These are phyloP conservation scores for Myotis davidii DNA, from an alignment of 2,113 vertebrate species.

Conservation along the genomic window DNA sequence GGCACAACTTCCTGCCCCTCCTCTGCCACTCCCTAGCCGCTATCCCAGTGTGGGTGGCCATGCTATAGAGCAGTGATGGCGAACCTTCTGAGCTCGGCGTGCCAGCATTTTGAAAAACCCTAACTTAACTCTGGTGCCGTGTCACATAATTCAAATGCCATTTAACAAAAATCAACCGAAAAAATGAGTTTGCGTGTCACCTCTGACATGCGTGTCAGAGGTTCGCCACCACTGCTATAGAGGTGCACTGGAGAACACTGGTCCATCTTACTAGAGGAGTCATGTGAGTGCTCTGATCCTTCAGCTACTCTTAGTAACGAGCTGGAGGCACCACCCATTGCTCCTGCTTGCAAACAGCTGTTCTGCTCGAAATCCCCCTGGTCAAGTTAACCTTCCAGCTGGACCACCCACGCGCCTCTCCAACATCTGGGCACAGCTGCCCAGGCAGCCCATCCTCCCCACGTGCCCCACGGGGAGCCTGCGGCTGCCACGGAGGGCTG, in stretches of 20 bases:
- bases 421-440: neutral
- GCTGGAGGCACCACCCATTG: neutral
- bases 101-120: too few relatives aligned
- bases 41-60: neutral
- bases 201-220: too few relatives aligned
- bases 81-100: too few relatives aligned
- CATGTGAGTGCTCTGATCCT: neutral
- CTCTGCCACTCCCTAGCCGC: neutral
- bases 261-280: neutral
- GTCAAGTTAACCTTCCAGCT: neutral
- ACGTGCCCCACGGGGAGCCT: neutral
- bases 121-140: too few relatives aligned
- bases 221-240: too few relatives aligned
- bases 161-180: too few relatives aligned
- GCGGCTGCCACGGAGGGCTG: accelerated
- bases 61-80: too few relatives aligned
- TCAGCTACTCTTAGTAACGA: neutral
- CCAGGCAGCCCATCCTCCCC: neutral
- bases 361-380: too few relatives aligned
- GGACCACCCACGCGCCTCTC: neutral
- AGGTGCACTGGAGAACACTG: neutral
- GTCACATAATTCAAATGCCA: too few relatives aligned
- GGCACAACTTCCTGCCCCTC: neutral
- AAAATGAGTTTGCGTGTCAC: too few relatives aligned
- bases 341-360: neutral